Evolutionary conservation across 2,888 invertebrate species (phyloP).

Genomic region (Tipula unca): DNA sequence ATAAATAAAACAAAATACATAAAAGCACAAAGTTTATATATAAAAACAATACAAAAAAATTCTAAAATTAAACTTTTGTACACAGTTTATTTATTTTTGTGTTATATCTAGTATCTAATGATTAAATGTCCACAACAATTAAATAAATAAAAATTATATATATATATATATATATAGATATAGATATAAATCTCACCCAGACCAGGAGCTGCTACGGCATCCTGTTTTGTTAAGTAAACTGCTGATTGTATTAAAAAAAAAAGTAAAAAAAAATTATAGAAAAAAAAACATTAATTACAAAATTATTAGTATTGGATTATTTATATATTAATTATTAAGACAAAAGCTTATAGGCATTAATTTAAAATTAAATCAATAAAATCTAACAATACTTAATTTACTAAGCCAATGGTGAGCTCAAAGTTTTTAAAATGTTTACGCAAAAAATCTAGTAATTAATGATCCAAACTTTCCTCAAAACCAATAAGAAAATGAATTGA

Average conservation of each 20-base stretch:
- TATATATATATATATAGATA: slow-evolving; percentile 19
- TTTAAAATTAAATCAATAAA: neutral
- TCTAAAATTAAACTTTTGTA: neutral
- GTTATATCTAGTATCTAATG: neutral
- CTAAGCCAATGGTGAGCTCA: neutral
- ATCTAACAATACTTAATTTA: neutral
- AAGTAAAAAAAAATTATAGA: neutral
- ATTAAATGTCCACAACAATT: neutral
- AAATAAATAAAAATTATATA: neutral
- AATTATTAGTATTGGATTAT: neutral
- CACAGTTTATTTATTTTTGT: neutral
- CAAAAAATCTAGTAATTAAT: neutral
- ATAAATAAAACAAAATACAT: neutral
- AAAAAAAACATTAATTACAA: neutral
- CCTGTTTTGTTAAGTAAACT: slow-evolving; percentile 43
- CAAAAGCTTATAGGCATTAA: neutral
- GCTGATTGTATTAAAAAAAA: slow-evolving; percentile 26
- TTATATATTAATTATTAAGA: neutral
- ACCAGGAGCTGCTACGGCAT: slow-evolving; percentile 44
- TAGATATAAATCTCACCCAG: slow-evolving; percentile 38
- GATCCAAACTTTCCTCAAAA: neutral
- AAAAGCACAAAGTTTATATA: neutral
- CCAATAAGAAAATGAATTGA: neutral
- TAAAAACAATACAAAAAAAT: neutral
- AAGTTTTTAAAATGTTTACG: neutral